phyloP scores from a whole-genome alignment of 92 coral and sea anemone genomes.

The Palythoa grandis region DNA sequence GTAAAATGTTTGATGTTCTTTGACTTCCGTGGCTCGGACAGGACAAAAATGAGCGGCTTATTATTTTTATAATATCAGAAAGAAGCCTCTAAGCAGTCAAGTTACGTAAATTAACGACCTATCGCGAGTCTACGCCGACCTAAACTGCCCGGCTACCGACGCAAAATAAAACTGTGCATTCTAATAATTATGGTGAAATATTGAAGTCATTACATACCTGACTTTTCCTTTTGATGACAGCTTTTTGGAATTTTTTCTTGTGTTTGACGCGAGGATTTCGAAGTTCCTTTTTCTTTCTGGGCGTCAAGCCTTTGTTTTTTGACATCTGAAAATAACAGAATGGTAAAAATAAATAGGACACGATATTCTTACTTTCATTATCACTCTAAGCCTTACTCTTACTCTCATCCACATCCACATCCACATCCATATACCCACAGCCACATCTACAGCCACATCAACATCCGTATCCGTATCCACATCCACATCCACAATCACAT shows the following conservation, averaged over 20 bases:
- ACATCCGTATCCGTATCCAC: no score
- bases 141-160: background rate
- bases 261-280: constrained; percentile 97
- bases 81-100: no score
- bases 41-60: no score
- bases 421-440: no score
- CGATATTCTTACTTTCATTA: background rate
- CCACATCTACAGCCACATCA: no score
- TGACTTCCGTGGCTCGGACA: no score
- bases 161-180: background rate
- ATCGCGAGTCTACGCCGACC: no score
- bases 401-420: background rate
- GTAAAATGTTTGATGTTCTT: no score
- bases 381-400: background rate
- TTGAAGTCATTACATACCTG: constrained; percentile 69
- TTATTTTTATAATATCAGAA: no score
- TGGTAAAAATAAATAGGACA: background rate
- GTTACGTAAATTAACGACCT: no score
- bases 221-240: constrained; percentile 88
- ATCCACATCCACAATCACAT: no score
- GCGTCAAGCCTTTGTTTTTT: constrained; percentile 92
- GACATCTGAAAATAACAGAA: constrained; percentile 66
- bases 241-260: constrained; percentile 91
- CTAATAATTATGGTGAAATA: background rate
- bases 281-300: constrained; percentile 86